Evolutionary conservation across 2,797 vertebrate genomes (phyloP).

Genomic region (Myotis planiceps): DNA sequence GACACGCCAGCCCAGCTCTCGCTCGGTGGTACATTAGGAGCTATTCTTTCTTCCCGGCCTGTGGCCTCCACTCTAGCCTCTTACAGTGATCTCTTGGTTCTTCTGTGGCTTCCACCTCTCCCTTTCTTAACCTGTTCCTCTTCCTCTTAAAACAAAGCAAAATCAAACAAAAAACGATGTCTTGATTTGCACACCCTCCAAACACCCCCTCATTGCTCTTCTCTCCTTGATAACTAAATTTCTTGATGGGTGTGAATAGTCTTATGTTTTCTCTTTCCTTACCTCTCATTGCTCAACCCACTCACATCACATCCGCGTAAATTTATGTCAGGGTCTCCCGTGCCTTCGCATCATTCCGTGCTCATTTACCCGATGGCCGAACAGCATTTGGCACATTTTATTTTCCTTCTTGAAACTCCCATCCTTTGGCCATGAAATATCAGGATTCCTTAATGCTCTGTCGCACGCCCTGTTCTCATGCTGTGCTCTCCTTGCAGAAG

Average conservation of each 20-base stretch:
- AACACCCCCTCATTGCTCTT: not conserved
- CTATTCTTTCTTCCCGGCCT: not conserved
- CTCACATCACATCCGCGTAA: not conserved
- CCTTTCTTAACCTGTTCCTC: not conserved
- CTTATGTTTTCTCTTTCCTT: not conserved
- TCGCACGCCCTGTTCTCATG: not conserved
- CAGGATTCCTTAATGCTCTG: not conserved
- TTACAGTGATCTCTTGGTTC: not conserved
- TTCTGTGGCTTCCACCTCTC: not conserved
- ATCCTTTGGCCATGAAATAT: not conserved
- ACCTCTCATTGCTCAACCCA: not conserved
- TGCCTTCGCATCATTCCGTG: not conserved
- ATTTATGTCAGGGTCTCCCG: accelerated
- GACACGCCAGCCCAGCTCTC: not conserved
- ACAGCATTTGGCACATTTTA: not conserved
- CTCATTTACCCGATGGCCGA: not conserved
- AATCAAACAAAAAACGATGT: not conserved
- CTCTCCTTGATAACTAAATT: not conserved
- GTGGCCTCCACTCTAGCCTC: accelerated
- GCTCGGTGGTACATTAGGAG: not conserved
- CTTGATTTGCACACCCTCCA: not conserved
- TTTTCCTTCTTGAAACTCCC: not conserved
- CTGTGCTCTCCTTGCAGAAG: not conserved
- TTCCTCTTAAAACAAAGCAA: not conserved
- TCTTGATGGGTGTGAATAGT: not conserved